Percentiles rank a stretch among this genome's conserved stretches.
Conservation (phyloP, 2,888 invertebrate genomes). For the Polia nebulosa region DNA sequence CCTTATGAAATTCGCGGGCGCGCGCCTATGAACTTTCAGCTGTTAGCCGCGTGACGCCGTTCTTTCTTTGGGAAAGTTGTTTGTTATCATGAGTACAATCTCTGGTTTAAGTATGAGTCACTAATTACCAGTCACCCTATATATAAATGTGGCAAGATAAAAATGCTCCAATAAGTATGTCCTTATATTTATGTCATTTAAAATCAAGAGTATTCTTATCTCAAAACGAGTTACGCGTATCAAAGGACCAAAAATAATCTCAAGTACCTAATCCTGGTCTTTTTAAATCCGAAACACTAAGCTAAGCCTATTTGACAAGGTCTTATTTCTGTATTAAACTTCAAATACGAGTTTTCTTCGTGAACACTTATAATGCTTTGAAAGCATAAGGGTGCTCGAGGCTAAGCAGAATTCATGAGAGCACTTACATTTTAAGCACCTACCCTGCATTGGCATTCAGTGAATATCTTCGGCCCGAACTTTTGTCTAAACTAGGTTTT, state of each 20-base stretch:
- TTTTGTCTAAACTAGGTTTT: constrained; percentile 49
- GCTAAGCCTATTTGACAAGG: constrained; percentile 35
- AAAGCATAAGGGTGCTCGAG: constrained; percentile 52
- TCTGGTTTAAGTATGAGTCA: too few species aligned
- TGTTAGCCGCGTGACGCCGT: too few species aligned
- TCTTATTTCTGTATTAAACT: constrained; percentile 46
- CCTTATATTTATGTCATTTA: not conserved
- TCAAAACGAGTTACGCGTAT: not conserved
- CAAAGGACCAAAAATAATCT: constrained; percentile 11
- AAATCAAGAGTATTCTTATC: not conserved
- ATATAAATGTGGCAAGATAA: not conserved
- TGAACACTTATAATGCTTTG: constrained; percentile 56
- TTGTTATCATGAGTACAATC: too few species aligned
- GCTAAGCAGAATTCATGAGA: constrained; percentile 57
- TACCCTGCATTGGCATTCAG: constrained; percentile 50
- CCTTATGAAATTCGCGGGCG: too few species aligned
- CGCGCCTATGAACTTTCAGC: too few species aligned
- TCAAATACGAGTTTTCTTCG: constrained; percentile 43
- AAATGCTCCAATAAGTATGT: not conserved
- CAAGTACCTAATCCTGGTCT: not conserved
- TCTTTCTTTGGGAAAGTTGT: too few species aligned
- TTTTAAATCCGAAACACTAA: constrained; percentile 28
- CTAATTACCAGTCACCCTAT: too few species aligned
- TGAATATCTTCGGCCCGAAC: constrained; percentile 35
- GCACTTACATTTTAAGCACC: constrained; percentile 52